Evolutionary conservation across 2,797 vertebrate genomes (phyloP).

Genomic region (Notolepis coatsorum): DNA sequence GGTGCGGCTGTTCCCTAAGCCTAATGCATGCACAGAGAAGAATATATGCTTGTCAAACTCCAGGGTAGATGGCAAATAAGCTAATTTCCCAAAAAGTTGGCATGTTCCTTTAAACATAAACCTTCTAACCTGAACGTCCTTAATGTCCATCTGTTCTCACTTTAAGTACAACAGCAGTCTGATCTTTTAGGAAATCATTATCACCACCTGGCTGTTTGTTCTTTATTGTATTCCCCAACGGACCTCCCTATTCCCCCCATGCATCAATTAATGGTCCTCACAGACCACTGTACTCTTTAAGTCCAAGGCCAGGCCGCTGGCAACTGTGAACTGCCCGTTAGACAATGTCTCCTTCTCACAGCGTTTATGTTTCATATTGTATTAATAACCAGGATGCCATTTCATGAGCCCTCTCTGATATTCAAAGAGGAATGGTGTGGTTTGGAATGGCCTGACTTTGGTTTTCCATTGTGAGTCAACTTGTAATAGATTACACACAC

Average conservation of each 20-base stretch:
- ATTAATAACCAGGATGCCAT: constrained; percentile 24
- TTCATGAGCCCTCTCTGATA: constrained; percentile 4
- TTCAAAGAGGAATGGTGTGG: constrained; percentile 34
- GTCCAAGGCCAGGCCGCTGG: constrained; percentile 51
- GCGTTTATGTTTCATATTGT: constrained; percentile 31
- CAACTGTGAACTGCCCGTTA: constrained; percentile 27
- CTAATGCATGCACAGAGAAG: too few species aligned
- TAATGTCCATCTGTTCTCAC: too few species aligned
- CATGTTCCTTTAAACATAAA: too few species aligned
- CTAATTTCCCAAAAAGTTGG: too few species aligned
- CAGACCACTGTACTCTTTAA: constrained; percentile 24
- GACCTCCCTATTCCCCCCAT: constrained; percentile 19
- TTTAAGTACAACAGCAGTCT: not conserved
- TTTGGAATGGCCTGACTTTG: too few species aligned
- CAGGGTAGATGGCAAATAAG: too few species aligned
- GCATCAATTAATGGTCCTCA: constrained; percentile 29
- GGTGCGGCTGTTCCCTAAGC: too few species aligned
- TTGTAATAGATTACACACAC: not conserved
- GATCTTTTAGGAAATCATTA: constrained; percentile 19
- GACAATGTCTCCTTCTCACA: constrained; percentile 19
- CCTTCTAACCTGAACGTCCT: too few species aligned
- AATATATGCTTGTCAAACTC: too few species aligned
- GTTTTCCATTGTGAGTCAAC: constrained; percentile 10
- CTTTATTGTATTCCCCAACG: constrained; percentile 38
- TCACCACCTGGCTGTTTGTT: constrained; percentile 50